Evolutionary conservation across 2,113 vertebrate species (phyloP), one percentile per base, ranked within the genome.

Genomic region (Tragelaphus strepsiceros): DNA sequence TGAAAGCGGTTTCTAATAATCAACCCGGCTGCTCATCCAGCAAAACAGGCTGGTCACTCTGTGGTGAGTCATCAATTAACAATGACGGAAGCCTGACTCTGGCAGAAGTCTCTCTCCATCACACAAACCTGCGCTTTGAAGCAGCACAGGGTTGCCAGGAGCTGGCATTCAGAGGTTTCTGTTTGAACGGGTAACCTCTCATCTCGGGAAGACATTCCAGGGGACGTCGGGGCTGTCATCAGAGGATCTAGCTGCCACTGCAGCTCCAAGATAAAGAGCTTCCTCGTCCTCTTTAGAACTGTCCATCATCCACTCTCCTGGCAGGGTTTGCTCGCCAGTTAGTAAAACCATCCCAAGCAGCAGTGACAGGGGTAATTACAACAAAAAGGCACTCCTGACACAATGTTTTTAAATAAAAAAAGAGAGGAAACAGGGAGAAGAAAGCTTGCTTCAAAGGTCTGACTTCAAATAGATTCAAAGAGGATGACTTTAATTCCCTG

Each of bases 81-180:
- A 92, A 32, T 19, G n/a, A 94, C 32, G 5, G 30, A 83, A 61
- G 15, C 7, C 74, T 92, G 83, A 14, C 39, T 88, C 78, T 94
- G 81, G 49, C 92, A 92, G 96, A 43, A 78, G 30, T 61, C 28
- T 91, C 82, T 80, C 64, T 28, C 46, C 43, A 5, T 88, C 93
- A 91, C 62, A 78, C 91, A 97, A 59, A 91, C 74, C 30, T 94
- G 13, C 19, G 3, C 97, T 98, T 93, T 97, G 96, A 97, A 97
- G 97, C 3, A 4, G 67, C 30, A 3, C 1, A 1, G 14, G 46
- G 39, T 28, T 88, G 62, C 82, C 43, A 5, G 53, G 46, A 67
- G 64, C 84, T 86, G 22, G 2, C 0, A 3, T 78, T 92, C 85
- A 88, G 95, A 94, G 59, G 82, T 2, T 14, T 94, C 81, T 83